Base-by-base conservation (phyloP, 23 tunicate species). In the Oikopleura albicans region DNA sequence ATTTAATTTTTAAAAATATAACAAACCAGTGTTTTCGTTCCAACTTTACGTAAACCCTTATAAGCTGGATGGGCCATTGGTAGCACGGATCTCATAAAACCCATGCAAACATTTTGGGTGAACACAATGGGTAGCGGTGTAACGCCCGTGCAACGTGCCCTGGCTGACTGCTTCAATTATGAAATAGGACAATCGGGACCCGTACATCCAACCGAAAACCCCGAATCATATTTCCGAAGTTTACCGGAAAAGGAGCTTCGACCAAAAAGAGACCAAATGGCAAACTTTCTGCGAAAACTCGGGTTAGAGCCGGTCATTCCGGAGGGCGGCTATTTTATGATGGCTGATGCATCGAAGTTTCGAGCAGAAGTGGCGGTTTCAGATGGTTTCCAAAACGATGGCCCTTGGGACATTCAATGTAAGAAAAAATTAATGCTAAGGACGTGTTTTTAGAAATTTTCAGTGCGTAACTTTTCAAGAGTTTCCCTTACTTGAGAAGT, bases 301-400 rank as follows among this genome's bases (percentile, higher is more conserved):
- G 98, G 98, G 35, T 39, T 94, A 88, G 88, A 90, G 75, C 94
- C 98, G 39, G 86, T 94, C 40, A 75, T 94, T 0, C 94, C 98
- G 0, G 83, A 89, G 34, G 98, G 98, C 4, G 98, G 98, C 1
- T 94, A 94, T 56, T 94, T 94, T 83, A 88, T 94, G 88, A 39
- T 94, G 8, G 98, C 98, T n/a, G 94, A 94, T 66, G 89, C 89
- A 40, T 88, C 95, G 0, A 85, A 88, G 87, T 39, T 40, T 76
- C 76, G 28, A 12, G 31, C 31, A 2, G 37, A 34, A 71, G 79
- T 22, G 31, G 36, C 33, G 36, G 79, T 22, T 22, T 29, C 31
- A 71, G 79, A 71, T 71, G 79, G 31, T 71, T 71, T 37, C 36
- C n/a, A n/a, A n/a, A n/a, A n/a, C n/a, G 31, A 27, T 31, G 79